Evolutionary conservation across 2,797 vertebrate species (phyloP), one percentile per base, ranked within the genome.

Genomic region (Australoheros facetus): DNA sequence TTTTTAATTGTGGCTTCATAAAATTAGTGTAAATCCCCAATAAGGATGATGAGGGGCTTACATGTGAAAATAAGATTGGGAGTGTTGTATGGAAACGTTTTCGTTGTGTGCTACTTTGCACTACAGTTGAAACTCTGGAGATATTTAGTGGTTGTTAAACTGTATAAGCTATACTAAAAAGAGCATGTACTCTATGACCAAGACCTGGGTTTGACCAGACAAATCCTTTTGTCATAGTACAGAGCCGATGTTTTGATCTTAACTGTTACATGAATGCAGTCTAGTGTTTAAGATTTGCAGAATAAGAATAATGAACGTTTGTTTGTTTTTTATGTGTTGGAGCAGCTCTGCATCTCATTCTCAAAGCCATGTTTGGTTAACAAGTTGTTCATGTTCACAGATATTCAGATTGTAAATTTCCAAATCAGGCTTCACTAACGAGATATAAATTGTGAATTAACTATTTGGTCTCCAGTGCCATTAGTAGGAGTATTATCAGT

Each of bases 101-200:
- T 88, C 78, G 75, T 87, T 51, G 66, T 80, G 87, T 90, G 87
- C 87, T 88, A 57, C 74, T 94, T 95, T 95, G 93, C 94, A 95
- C 94, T 89, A 76, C n/a, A 72, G 72, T 83, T 84, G 83, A 53
- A 91, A 81, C 77, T 90, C 72, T 91, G 84, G 60, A 88, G 70
- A 82, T 75, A 73, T 85, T 90, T 87, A 59, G 51, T 79, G 56
- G 74, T 83, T 86, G 80, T 85, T 72, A 56, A 86, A 80, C 60
- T 71, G 42, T 3, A 59, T 83, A 88, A 59, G 69, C 21, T 76
- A 64, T 72, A 72, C 74, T 84, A 76, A 86, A 83, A 75, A 81
- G 54, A 78, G 76, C 62, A 32, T 71, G 62, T 70, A 75, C 73
- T 79, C 19, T 85, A 26, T 80, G 80, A 53, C 3, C 32, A 42